A percentile compares a stretch with the other conserved stretches of the same genome.
Evolutionary conservation across 2,888 invertebrate genomes (phyloP).

Genomic region (Drosophila prolongata): DNA sequence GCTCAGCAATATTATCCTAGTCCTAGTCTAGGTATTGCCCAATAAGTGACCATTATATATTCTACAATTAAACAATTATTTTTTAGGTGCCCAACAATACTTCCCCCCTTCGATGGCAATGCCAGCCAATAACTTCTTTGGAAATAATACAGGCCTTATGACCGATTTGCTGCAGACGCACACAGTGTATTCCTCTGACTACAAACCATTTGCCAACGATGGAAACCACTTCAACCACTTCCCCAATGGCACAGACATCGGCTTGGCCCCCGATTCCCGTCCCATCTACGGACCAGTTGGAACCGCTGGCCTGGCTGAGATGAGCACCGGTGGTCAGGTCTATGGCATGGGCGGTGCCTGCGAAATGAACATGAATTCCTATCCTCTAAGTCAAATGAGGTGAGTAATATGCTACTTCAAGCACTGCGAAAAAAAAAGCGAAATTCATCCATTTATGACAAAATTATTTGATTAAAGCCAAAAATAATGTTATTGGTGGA

Average conservation of each 20-base stretch:
- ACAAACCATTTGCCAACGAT: constrained; percentile 24
- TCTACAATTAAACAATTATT: too few relatives aligned
- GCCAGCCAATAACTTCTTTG: constrained; percentile 4
- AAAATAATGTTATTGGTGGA: too few relatives aligned
- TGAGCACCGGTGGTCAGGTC: constrained; percentile 22
- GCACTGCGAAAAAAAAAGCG: too few relatives aligned
- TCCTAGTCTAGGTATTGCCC: neutral
- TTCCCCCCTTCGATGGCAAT: constrained; percentile 13
- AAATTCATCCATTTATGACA: too few relatives aligned
- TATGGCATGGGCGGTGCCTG: constrained; percentile 35
- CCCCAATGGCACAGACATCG: constrained; percentile 29
- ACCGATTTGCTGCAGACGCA: constrained; percentile 36
- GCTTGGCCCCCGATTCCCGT: constrained; percentile 14
- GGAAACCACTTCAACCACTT: constrained; percentile 48
- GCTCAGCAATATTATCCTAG: constrained; percentile 2
- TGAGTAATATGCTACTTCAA: neutral
- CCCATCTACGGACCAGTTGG: constrained; percentile 5
- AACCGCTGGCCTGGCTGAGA: constrained; percentile 18
- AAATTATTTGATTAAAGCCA: too few relatives aligned
- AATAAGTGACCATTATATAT: too few relatives aligned
- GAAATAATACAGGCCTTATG: constrained; percentile 1
- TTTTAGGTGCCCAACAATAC: constrained; percentile 5
- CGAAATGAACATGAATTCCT: constrained; percentile 16
- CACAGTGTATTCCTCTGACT: constrained; percentile 45
- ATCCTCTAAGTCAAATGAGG: constrained; percentile 32